phyloP scores from a whole-genome alignment of 2,888 invertebrate species.

The Timandra comae region DNA sequence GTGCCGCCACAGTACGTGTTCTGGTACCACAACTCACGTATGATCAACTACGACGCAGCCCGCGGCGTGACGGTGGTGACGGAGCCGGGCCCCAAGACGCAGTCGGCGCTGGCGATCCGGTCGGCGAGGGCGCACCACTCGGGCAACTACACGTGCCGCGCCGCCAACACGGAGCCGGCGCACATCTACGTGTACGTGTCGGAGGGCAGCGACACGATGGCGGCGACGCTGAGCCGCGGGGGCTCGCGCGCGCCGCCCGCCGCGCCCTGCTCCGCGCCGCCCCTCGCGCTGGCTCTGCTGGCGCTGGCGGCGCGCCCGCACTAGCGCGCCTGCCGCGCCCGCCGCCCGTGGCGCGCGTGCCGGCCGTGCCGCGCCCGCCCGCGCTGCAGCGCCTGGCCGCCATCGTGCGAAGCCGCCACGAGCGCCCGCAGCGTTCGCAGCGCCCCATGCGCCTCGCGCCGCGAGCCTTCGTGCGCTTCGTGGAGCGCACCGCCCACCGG shows the following conservation, averaged over 20 bases:
- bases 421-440: constrained; percentile 4
- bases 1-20: constrained; percentile 95
- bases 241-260: constrained; percentile 41
- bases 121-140: constrained; percentile 90
- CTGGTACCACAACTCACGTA: constrained; percentile 96
- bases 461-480: constrained; percentile 9
- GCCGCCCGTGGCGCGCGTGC: neutral
- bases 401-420: neutral
- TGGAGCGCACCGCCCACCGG: neutral
- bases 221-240: constrained; percentile 90
- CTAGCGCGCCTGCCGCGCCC: neutral
- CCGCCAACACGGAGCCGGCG: constrained; percentile 92
- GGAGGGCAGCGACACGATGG: constrained; percentile 94
- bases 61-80: constrained; percentile 90
- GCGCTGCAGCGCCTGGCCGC: neutral
- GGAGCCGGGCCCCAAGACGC: constrained; percentile 89
- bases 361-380: neutral
- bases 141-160: constrained; percentile 94
- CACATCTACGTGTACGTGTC: constrained; percentile 93
- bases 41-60: constrained; percentile 94
- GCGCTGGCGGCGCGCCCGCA: neutral
- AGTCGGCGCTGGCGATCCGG: constrained; percentile 89
- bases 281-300: neutral
- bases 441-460: constrained; percentile 11
- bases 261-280: constrained; percentile 9